A percentile compares a stretch with the other conserved stretches of the same genome.
Conservation (phyloP, 2,888 invertebrate genomes). For the Cataglyphis albicans region DNA sequence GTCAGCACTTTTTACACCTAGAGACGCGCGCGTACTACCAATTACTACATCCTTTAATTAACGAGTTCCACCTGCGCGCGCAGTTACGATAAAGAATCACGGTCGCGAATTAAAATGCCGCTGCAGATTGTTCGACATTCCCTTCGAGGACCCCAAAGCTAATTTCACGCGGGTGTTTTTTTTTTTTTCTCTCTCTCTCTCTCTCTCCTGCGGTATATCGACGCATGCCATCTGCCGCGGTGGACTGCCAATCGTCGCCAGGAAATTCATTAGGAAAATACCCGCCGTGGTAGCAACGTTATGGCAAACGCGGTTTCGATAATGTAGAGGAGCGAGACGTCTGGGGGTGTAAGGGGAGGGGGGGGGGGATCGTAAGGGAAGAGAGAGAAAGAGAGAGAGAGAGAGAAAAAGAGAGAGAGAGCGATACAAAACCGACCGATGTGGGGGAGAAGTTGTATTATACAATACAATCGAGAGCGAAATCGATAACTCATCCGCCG, state of each 20-base stretch:
- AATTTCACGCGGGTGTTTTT: conserved; percentile 29
- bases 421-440: conserved; percentile 16
- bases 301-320: conserved; percentile 46
- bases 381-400: no score
- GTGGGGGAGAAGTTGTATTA: conserved; percentile 50
- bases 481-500: conserved; percentile 74
- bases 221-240: conserved; percentile 54
- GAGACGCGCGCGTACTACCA: background rate
- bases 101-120: conserved; percentile 47
- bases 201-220: conserved; percentile 35
- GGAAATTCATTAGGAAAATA: conserved; percentile 73
- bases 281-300: conserved; percentile 41
- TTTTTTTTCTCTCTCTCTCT: background rate
- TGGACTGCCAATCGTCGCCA: conserved; percentile 67
- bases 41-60: conserved; percentile 28
- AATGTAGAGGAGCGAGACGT: conserved; percentile 21
- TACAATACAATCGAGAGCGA: conserved; percentile 74
- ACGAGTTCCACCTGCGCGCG: conserved; percentile 34
- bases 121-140: conserved; percentile 34
- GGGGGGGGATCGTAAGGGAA: background rate
- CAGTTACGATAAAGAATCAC: conserved; percentile 43
- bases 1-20: background rate
- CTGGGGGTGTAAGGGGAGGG: background rate
- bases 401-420: background rate
- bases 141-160: background rate